Percentiles rank a stretch among this genome's conserved stretches.
phyloP scores from a whole-genome alignment of 2,113 vertebrate species.

The Lates calcarifer region DNA sequence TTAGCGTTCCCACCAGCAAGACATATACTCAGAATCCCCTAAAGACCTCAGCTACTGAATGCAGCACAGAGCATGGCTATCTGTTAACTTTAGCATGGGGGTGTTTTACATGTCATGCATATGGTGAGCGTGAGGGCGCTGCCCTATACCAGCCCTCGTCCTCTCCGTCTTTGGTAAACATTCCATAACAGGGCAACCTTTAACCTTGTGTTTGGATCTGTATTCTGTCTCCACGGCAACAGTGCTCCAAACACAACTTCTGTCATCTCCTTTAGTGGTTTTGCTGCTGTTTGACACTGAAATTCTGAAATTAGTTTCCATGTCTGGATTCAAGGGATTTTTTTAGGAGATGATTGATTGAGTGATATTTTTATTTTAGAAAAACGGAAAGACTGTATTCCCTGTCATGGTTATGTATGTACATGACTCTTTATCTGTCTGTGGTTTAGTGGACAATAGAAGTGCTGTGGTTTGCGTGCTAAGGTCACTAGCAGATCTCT shows the following conservation, averaged over 20 bases:
- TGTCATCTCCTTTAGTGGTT: slow-evolving; percentile 19
- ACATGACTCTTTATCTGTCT: slow-evolving; percentile 71
- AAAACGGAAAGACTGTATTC: slow-evolving; percentile 41
- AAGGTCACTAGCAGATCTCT: slow-evolving; percentile 76
- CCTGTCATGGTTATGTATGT: slow-evolving; percentile 61
- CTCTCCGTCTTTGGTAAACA: slow-evolving; percentile 51
- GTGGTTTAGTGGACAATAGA: slow-evolving; percentile 71
- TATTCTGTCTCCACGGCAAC: slow-evolving; percentile 59
- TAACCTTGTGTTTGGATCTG: slow-evolving; percentile 68
- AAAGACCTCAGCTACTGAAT: slow-evolving; percentile 16
- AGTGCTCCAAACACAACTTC: slow-evolving; percentile 16
- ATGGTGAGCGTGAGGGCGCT: slow-evolving; percentile 50
- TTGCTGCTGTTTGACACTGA: background rate
- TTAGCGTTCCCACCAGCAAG: slow-evolving; percentile 54
- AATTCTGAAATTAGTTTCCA: background rate
- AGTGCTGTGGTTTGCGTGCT: slow-evolving; percentile 78
- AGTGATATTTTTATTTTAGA: slow-evolving; percentile 61
- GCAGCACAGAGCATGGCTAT: slow-evolving; percentile 22
- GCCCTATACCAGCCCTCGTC: slow-evolving; percentile 33
- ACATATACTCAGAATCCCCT: slow-evolving; percentile 24
- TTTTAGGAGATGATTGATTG: slow-evolving; percentile 35
- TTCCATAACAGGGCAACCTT: slow-evolving; percentile 55
- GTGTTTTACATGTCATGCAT: slow-evolving; percentile 58
- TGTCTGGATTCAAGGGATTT: background rate
- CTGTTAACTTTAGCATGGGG: slow-evolving; percentile 63